Evolutionary conservation across 2,113 vertebrate species (phyloP).

Genomic region (Gobio gobio): DNA sequence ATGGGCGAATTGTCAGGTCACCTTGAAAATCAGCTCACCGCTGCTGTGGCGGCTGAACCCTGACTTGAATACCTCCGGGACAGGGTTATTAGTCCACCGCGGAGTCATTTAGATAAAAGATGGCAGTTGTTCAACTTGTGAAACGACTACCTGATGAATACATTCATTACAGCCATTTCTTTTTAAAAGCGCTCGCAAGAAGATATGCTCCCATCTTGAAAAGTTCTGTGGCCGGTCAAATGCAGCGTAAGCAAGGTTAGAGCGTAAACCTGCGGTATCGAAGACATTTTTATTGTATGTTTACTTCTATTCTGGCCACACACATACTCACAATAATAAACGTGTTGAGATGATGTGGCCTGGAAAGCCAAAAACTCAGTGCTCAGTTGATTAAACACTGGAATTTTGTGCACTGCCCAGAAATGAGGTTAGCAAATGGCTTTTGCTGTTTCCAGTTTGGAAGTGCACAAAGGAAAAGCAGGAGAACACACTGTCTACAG

Average conservation of each 20-base stretch:
- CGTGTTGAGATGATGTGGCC: constrained; percentile 83
- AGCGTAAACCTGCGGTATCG: constrained; percentile 10
- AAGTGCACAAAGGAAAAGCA: constrained; percentile 77
- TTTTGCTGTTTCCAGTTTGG: constrained; percentile 77
- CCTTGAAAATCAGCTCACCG: constrained; percentile 48
- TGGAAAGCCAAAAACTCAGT: constrained; percentile 75
- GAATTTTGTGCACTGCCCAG: constrained; percentile 81
- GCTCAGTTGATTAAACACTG: constrained; percentile 82
- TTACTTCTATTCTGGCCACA: constrained; percentile 71
- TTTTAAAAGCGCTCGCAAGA: neutral
- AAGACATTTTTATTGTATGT: constrained; percentile 9
- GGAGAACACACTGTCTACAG: constrained; percentile 76
- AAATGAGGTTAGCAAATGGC: constrained; percentile 83
- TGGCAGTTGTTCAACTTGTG: constrained; percentile 39
- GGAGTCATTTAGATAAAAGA: constrained; percentile 46
- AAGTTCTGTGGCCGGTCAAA: constrained; percentile 8
- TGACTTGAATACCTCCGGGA: constrained; percentile 43
- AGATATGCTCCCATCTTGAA: constrained; percentile 12
- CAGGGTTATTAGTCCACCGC: constrained; percentile 54
- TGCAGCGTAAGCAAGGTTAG: constrained; percentile 2
- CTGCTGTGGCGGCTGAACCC: constrained; percentile 38
- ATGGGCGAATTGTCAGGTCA: constrained; percentile 56
- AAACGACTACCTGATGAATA: constrained; percentile 39
- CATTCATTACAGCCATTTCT: neutral
- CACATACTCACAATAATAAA: constrained; percentile 80